Evolutionary conservation across 2,888 invertebrate species (phyloP).

Genomic region (Pseudococcus jackbeardsleyi): DNA sequence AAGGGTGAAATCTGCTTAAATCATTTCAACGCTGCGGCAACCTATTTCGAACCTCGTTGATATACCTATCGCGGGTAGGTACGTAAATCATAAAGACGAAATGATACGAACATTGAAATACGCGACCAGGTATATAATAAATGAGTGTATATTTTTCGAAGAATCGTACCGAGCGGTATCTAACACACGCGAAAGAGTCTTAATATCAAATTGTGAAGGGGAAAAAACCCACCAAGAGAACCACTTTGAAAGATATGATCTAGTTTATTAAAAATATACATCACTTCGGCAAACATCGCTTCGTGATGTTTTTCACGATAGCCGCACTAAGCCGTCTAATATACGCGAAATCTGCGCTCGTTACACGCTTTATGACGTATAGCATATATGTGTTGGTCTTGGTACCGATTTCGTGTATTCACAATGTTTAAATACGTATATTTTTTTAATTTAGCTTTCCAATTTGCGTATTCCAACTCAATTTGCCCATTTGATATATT

Average conservation of each 20-base stretch:
- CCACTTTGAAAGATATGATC: conserved; percentile 35
- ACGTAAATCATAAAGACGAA: neutral
- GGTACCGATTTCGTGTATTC: neutral
- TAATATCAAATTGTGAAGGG: neutral
- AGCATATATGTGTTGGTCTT: neutral
- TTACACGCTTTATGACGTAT: neutral
- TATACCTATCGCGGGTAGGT: neutral
- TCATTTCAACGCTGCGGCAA: neutral
- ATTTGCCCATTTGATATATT: neutral
- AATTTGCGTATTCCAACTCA: neutral
- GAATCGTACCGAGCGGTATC: neutral
- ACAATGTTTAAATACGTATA: neutral
- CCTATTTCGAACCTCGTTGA: neutral
- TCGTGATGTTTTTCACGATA: conserved; percentile 39
- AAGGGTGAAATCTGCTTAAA: conserved; percentile 28
- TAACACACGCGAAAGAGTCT: neutral
- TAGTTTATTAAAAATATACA: conserved; percentile 34
- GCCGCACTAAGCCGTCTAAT: neutral
- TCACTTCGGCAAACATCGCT: neutral
- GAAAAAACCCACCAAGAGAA: neutral
- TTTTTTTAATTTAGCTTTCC: neutral
- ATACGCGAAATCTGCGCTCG: neutral
- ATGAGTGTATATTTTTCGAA: neutral
- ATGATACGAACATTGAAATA: neutral
- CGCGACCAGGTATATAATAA: too few relatives aligned